Evolutionary conservation across 2,113 vertebrate species (phyloP).

Genomic region (Rhipidura dahli): DNA sequence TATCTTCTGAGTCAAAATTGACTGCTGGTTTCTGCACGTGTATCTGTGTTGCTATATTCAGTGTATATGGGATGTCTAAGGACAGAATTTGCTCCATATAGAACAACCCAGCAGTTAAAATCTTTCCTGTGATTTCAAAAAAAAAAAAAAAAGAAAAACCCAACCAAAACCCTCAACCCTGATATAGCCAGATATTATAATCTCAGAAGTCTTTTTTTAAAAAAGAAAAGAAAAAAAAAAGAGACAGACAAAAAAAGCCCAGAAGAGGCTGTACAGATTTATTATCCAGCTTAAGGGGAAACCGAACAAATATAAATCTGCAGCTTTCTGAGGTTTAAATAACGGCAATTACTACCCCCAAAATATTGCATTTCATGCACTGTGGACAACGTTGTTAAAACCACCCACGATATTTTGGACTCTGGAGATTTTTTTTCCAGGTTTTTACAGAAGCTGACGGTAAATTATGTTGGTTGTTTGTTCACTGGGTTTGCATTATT

Average conservation of each 20-base stretch:
- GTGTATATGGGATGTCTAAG: constrained; percentile 65
- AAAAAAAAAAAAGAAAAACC: background rate
- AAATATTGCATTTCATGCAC: constrained; percentile 45
- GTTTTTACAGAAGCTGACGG: constrained; percentile 19
- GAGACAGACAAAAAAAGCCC: background rate
- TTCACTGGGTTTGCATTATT: constrained; percentile 44
- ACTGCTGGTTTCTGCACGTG: constrained; percentile 70
- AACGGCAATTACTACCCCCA: constrained; percentile 54
- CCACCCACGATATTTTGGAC: constrained; percentile 33
- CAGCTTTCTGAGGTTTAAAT: constrained; percentile 58
- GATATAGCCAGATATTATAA: constrained; percentile 62
- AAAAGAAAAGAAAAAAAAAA: too few relatives aligned
- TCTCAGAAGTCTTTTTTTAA: constrained; percentile 34
- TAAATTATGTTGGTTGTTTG: constrained; percentile 45
- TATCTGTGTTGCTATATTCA: constrained; percentile 62
- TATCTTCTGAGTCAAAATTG: constrained; percentile 82
- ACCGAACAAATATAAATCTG: constrained; percentile 44
- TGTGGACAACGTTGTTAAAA: constrained; percentile 42
- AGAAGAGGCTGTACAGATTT: constrained; percentile 49
- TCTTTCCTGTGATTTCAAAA: constrained; percentile 58
- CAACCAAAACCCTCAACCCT: background rate
- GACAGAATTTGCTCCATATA: constrained; percentile 64
- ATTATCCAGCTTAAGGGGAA: constrained; percentile 51
- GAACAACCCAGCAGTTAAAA: constrained; percentile 56
- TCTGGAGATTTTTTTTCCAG: constrained; percentile 10